Percentiles rank a stretch among this genome's conserved stretches.
phyloP scores from a whole-genome alignment of 1,140 invertebrate genomes.

The Macrobrachium rosenbergii region DNA sequence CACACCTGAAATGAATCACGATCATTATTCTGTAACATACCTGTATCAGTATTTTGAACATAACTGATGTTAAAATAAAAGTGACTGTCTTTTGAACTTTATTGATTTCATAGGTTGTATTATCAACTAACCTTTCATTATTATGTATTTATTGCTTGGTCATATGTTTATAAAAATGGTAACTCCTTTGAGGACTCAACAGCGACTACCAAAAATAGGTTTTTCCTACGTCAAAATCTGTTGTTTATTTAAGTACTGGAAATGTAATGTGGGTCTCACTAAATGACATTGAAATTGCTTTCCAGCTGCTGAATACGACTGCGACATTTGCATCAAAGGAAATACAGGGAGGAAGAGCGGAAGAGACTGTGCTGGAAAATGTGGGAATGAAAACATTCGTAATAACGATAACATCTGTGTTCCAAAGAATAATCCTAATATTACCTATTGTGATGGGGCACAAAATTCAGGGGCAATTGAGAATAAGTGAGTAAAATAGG shows the following conservation, averaged over 20 bases:
- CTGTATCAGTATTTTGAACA: too few species aligned
- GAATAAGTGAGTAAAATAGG: background rate
- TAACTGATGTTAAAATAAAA: too few species aligned
- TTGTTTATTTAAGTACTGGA: too few species aligned
- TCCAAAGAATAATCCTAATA: conserved; percentile 5
- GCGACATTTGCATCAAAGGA: conserved; percentile 21
- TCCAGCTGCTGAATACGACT: conserved; percentile 15
- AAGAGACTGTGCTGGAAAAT: conserved; percentile 31
- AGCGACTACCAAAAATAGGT: too few species aligned
- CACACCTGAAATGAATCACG: too few species aligned
- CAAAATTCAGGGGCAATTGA: background rate
- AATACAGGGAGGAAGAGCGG: conserved; percentile 9
- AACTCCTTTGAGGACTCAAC: too few species aligned
- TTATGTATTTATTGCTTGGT: background rate
- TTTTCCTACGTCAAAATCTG: too few species aligned
- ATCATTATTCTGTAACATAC: too few species aligned
- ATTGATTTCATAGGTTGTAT: too few species aligned
- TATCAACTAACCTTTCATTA: background rate
- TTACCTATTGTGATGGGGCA: conserved; percentile 25
- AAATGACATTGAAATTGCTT: background rate
- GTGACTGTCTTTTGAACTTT: too few species aligned
- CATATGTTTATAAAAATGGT: too few species aligned
- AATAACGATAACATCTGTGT: conserved; percentile 1
- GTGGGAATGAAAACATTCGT: conserved; percentile 17
- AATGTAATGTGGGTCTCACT: too few species aligned